A percentile compares a stretch with the other conserved stretches of the same genome.
These are phyloP conservation scores for Hydra vulgaris DNA, from an alignment of 30 jellyfish, hydroid and myxozoan genomes.

Conservation along the genomic window DNA sequence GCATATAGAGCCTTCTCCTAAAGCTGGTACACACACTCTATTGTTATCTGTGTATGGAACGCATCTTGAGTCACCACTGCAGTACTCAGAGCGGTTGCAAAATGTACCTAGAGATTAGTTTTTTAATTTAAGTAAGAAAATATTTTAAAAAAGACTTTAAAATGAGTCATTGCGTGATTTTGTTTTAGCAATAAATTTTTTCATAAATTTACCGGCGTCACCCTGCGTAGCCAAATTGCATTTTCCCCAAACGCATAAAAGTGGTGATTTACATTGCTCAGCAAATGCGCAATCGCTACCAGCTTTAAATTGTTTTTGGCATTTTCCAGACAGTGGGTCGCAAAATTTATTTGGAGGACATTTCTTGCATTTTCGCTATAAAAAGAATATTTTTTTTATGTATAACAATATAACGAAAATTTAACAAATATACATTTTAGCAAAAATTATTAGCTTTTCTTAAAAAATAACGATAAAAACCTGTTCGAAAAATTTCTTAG, in stretches of 20 bases:
- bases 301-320: conserved; percentile 27
- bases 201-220: conserved; percentile 36
- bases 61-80: conserved; percentile 46
- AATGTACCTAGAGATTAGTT: conserved; percentile 37
- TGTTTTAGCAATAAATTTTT: too few species aligned
- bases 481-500: not conserved
- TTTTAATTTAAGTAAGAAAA: not conserved
- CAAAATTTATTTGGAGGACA: conserved; percentile 43
- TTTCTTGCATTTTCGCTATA: conserved; percentile 48
- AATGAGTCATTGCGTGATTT: not conserved
- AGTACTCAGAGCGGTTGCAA: conserved; percentile 44
- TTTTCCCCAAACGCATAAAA: conserved; percentile 57
- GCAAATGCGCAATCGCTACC: conserved; percentile 40
- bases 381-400: not conserved
- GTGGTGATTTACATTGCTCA: conserved; percentile 42
- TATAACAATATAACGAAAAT: not conserved
- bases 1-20: conserved; percentile 61
- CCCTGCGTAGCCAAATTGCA: conserved; percentile 48
- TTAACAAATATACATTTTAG: not conserved
- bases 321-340: conserved; percentile 49
- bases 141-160: not conserved
- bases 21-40: conserved; percentile 50
- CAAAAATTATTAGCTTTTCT: too few species aligned
- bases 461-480: too few species aligned
- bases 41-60: conserved; percentile 32